phyloP scores from a whole-genome alignment of 1,140 invertebrate genomes.

The Myzus persicae region DNA sequence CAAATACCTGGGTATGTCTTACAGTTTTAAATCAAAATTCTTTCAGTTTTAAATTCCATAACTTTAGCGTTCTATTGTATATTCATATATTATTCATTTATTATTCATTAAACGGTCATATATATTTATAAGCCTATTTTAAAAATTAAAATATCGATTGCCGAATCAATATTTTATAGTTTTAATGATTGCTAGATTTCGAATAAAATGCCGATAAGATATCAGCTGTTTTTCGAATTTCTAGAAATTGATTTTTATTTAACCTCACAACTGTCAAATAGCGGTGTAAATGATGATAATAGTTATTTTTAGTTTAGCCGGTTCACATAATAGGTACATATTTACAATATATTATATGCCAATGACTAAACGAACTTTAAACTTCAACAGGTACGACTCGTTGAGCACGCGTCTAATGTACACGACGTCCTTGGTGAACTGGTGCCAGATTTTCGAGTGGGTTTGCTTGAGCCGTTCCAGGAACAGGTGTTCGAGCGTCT shows the following conservation, averaged over 20 bases:
- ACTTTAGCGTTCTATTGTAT: neutral
- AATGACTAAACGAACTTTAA: constrained; percentile 71
- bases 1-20: too few relatives aligned
- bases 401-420: constrained; percentile 78
- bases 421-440: constrained; percentile 78
- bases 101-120: too few relatives aligned
- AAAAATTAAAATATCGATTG: neutral
- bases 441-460: constrained; percentile 79
- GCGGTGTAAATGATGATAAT: neutral
- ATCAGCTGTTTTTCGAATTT: neutral
- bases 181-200: neutral
- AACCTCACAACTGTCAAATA: neutral
- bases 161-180: neutral
- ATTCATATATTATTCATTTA: too few relatives aligned
- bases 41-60: too few relatives aligned
- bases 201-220: neutral
- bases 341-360: neutral
- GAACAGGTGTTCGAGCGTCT: constrained; percentile 77
- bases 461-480: constrained; percentile 79
- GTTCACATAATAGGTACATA: neutral
- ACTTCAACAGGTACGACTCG: constrained; percentile 78
- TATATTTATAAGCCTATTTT: too few relatives aligned
- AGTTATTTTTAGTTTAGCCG: neutral
- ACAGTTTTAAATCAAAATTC: too few relatives aligned
- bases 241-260: neutral